Conservation (phyloP, 2,113 vertebrate genomes). For the Chaetops frenatus region DNA sequence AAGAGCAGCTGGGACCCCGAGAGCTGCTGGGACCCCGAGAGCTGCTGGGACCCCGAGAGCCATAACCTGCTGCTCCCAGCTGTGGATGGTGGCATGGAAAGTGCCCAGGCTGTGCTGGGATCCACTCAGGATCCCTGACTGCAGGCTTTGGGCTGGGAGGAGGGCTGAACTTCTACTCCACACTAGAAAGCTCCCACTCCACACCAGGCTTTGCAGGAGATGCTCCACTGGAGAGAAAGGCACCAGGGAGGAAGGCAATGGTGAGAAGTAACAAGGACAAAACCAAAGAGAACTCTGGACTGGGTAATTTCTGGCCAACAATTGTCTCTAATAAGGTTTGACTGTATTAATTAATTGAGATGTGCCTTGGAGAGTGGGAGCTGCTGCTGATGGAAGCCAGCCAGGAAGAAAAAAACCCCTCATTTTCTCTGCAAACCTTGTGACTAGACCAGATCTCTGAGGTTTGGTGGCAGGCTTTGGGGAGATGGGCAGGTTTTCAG, state of each 20-base stretch:
- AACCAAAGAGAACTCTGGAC: background rate
- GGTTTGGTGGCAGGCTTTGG: background rate
- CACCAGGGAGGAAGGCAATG: background rate
- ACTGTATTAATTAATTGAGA: conserved; percentile 66
- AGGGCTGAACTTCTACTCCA: background rate
- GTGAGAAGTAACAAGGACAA: background rate
- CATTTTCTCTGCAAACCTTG: conserved; percentile 46
- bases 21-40: background rate
- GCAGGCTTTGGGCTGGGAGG: background rate
- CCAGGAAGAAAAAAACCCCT: conserved; percentile 8
- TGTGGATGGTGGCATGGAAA: fast-evolving
- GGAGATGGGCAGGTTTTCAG: background rate
- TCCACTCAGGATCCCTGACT: fast-evolving
- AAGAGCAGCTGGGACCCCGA: background rate
- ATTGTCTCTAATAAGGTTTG: conserved; percentile 57
- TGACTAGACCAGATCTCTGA: background rate
- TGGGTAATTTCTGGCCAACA: background rate
- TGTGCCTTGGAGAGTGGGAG: conserved; percentile 43
- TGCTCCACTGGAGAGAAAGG: background rate
- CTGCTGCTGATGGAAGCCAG: conserved; percentile 32
- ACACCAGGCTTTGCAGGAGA: background rate
- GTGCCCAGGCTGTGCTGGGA: background rate
- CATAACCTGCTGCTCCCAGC: background rate
- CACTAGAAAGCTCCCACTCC: background rate
- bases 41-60: background rate